Conservation (phyloP, 2,888 invertebrate genomes). For the Pristionchus fissidentatus region DNA sequence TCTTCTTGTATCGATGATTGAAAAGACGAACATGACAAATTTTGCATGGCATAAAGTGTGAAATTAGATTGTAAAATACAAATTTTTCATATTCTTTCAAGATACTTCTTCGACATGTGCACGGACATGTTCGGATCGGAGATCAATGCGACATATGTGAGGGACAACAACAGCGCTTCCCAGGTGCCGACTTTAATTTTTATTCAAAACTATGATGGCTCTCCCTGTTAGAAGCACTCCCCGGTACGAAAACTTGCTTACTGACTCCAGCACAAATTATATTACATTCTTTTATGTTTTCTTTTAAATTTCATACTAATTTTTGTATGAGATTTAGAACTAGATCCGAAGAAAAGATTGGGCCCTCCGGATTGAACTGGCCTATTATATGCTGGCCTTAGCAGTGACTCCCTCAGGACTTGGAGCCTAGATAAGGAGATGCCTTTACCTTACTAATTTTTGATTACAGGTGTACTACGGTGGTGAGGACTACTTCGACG, state of each 20-base stretch:
- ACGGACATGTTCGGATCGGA: constrained; percentile 62
- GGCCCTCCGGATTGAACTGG: no score
- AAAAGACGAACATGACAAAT: background rate
- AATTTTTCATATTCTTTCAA: constrained; percentile 48
- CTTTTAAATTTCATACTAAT: no score
- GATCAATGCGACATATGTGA: constrained; percentile 52
- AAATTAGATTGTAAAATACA: background rate
- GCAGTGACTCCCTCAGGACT: no score
- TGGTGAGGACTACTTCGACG: constrained; percentile 47
- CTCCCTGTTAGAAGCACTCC: no score
- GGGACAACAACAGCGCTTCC: background rate
- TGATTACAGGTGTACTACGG: constrained; percentile 2
- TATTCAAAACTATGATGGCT: no score
- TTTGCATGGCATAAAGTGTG: background rate
- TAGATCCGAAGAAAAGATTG: no score
- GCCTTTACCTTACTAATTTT: background rate
- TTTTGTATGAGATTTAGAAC: no score
- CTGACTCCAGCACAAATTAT: no score
- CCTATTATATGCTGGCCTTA: no score
- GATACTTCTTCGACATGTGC: constrained; percentile 66
- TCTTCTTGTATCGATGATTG: background rate
- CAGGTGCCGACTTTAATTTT: no score
- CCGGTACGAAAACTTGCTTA: no score
- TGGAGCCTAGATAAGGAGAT: background rate
- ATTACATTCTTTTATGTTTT: no score